Evolutionary conservation across 2,113 vertebrate species (phyloP), one percentile per base, ranked within the genome.

Genomic region (Acanthochromis polyacanthus): DNA sequence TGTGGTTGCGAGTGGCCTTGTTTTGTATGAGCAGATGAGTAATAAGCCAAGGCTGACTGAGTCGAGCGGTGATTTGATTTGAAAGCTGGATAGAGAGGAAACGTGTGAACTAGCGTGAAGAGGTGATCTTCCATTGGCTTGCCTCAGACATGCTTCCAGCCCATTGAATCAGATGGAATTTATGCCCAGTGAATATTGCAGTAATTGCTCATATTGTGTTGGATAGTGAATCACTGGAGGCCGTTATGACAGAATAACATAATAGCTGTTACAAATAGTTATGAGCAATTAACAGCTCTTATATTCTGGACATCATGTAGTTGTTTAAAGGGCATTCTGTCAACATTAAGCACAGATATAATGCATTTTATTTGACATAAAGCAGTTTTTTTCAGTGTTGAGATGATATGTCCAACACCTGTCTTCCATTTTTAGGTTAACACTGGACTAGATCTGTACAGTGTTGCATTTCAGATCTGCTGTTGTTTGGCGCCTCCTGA

Each of bases 1-100:
- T 14, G 63, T 6, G 43, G 52, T 76, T 66, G 65, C 71, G 61
- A 61, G 65, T 2, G 14, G 40, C 60, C 43, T 22, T 19, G 56
- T 64, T 86, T 82, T 75, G 52, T 80, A 45, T n/a, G 58, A 86
- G 50, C 68, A 79, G 72, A 85, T 70, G 83, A 87, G 62, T 87
- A 80, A 85, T 79, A 74, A 16, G 7, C 25, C 9, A 5, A 77
- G 84, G 75, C 71, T 59, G 74, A 89, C 74, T 78, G 83, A 85
- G 82, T 75, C 58, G 4, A 19, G 77, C 68, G 4, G 43, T 75
- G 51, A 84, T 89, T 78, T 75, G 72, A 84, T 85, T 83, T 88
- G 83, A 89, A 78, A 84, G 82, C 73, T 75, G 71, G 73, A 69
- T 60, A 22, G 64, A 83, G 73, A 64, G 58, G 32, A 60, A 72